phyloP scores from a whole-genome alignment of 2,888 invertebrate species.

The Adineta ricciae region DNA sequence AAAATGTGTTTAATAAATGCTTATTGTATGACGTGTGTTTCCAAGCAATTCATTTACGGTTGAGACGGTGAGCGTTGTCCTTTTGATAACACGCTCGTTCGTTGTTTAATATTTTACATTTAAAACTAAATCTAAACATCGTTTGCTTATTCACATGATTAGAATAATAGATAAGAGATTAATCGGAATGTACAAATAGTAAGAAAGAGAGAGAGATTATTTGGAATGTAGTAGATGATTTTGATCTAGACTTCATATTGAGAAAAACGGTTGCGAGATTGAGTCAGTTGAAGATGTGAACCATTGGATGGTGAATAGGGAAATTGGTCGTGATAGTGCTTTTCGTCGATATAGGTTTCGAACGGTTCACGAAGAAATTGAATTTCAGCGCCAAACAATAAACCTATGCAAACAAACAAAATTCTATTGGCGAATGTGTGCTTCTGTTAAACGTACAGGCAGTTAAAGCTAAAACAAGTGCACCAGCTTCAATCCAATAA shows the following conservation, averaged over 20 bases:
- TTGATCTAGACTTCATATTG: not conserved
- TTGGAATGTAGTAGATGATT: too few species aligned
- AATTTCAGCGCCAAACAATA: not conserved
- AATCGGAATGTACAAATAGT: not conserved
- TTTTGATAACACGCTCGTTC: too few species aligned
- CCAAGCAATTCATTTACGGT: too few species aligned
- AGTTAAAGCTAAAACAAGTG: constrained; percentile 19
- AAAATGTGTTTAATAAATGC: too few species aligned
- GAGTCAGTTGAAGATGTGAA: not conserved
- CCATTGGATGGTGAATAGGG: not conserved
- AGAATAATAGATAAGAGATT: not conserved
- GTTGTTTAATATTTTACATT: not conserved
- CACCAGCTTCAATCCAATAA: constrained; percentile 26
- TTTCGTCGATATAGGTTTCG: not conserved
- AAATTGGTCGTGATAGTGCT: not conserved
- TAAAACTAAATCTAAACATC: not conserved
- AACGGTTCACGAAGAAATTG: not conserved
- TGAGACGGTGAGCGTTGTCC: too few species aligned
- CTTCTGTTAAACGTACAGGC: constrained; percentile 5
- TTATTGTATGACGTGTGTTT: too few species aligned
- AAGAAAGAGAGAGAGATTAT: not conserved
- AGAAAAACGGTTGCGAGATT: not conserved
- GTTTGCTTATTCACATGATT: not conserved
- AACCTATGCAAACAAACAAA: not conserved
- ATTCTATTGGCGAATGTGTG: not conserved